A percentile compares a stretch with the other conserved stretches of the same genome.
Evolutionary conservation across 1,140 invertebrate species (phyloP).

Genomic region (Anastrepha ludens): DNA sequence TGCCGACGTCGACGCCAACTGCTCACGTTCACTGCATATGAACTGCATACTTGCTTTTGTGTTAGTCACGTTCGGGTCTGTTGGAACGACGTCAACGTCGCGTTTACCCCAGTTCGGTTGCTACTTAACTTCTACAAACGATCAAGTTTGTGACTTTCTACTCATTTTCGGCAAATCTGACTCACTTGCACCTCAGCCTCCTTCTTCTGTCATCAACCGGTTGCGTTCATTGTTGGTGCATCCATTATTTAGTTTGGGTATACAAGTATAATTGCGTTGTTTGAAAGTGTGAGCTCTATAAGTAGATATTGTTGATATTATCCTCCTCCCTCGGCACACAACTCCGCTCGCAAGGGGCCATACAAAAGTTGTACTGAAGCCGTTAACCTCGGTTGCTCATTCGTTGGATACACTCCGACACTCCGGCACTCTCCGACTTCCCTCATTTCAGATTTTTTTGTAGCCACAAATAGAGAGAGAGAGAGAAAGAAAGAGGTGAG

Average conservation of each 20-base stretch:
- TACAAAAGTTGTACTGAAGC: constrained; percentile 73
- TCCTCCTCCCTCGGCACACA: background rate
- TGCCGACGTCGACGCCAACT: background rate
- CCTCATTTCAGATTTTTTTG: constrained; percentile 31
- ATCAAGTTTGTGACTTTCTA: constrained; percentile 24
- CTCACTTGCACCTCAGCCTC: background rate
- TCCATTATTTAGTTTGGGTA: constrained; percentile 46
- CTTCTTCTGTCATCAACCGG: background rate
- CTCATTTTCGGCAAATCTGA: constrained; percentile 34
- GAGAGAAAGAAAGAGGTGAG: constrained; percentile 12
- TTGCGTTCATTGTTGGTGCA: constrained; percentile 20
- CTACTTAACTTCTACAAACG: constrained; percentile 20
- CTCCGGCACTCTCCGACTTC: background rate
- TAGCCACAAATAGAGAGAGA: background rate
- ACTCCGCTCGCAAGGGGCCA: background rate
- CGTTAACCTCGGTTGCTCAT: constrained; percentile 72
- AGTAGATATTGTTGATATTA: constrained; percentile 20
- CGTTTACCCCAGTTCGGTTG: background rate
- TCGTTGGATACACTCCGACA: constrained; percentile 58
- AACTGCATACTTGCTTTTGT: constrained; percentile 11
- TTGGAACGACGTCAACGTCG: background rate
- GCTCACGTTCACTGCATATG: background rate
- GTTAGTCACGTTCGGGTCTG: constrained; percentile 39
- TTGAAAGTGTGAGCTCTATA: constrained; percentile 42
- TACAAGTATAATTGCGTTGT: constrained; percentile 31